phyloP scores from a whole-genome alignment of 2,797 vertebrate genomes.

The Hydrolagus colliei region DNA sequence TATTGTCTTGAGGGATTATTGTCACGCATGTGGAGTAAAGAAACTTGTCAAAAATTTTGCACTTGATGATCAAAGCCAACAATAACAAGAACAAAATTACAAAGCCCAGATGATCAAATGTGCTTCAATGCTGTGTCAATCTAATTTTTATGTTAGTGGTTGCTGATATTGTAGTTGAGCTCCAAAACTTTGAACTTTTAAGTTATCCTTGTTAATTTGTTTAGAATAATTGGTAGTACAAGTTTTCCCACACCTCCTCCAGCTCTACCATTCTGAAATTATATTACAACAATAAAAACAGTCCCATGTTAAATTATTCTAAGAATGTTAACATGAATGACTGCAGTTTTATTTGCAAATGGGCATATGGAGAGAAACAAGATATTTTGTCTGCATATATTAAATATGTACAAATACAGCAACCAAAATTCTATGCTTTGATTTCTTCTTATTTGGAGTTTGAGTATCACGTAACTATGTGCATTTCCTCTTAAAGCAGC shows the following conservation, averaged over 20 bases:
- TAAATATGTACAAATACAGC: conserved; percentile 12
- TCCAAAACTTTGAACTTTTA: background rate
- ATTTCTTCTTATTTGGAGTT: conserved; percentile 1
- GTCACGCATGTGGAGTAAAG: no score
- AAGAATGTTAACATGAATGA: background rate
- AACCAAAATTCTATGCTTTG: conserved; percentile 19
- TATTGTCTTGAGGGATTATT: no score
- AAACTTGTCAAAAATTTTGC: no score
- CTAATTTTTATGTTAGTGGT: background rate
- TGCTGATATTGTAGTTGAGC: background rate
- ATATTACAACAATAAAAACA: background rate
- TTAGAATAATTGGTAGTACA: background rate
- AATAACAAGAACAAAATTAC: no score
- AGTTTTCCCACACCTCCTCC: background rate
- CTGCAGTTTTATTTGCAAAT: background rate
- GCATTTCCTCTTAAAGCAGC: conserved; percentile 9
- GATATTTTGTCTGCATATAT: background rate
- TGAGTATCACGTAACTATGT: background rate
- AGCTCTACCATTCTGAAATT: background rate
- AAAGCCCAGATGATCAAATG: background rate
- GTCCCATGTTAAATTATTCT: background rate
- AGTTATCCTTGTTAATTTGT: no score
- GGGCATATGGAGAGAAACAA: background rate
- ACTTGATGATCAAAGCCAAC: no score
- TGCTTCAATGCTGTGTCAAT: background rate